Evolutionary conservation across 35 echinoderm and acorn worm species (phyloP).

Genomic region (Diadema setosum): DNA sequence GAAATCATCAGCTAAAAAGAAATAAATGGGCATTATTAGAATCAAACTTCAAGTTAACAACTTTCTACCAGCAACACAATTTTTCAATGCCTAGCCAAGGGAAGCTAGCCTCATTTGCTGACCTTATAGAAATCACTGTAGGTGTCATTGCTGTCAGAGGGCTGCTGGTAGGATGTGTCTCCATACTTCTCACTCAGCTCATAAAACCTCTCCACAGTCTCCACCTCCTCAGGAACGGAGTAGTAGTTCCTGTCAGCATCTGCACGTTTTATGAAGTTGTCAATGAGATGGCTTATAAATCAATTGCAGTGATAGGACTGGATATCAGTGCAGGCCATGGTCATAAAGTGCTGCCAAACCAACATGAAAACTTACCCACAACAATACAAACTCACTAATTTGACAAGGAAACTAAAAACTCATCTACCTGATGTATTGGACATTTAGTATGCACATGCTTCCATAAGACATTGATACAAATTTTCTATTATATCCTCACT

Average conservation of each 20-base stretch:
- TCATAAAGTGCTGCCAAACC: background rate
- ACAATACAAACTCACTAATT: background rate
- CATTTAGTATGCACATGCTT: no score
- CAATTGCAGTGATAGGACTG: background rate
- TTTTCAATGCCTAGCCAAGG: no score
- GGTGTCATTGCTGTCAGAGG: conserved; percentile 34
- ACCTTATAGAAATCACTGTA: conserved; percentile 76
- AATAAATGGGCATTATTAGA: no score
- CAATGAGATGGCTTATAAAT: background rate
- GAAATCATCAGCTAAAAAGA: no score
- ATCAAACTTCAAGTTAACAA: no score
- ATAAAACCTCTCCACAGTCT: conserved; percentile 61
- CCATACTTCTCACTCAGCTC: conserved; percentile 49
- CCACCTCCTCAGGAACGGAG: conserved; percentile 55
- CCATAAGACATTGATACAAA: no score
- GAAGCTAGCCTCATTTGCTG: no score
- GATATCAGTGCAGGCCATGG: background rate
- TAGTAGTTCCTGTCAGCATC: conserved; percentile 90
- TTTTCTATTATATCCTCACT: no score
- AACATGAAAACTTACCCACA: background rate
- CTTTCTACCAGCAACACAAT: no score
- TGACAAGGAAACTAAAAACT: no score
- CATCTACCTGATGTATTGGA: no score
- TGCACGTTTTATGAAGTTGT: no score
- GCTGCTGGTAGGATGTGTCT: conserved; percentile 40